These are phyloP conservation scores for Margarornis squamiger DNA, from an alignment of 2,797 vertebrate genomes.

Conservation along the genomic window DNA sequence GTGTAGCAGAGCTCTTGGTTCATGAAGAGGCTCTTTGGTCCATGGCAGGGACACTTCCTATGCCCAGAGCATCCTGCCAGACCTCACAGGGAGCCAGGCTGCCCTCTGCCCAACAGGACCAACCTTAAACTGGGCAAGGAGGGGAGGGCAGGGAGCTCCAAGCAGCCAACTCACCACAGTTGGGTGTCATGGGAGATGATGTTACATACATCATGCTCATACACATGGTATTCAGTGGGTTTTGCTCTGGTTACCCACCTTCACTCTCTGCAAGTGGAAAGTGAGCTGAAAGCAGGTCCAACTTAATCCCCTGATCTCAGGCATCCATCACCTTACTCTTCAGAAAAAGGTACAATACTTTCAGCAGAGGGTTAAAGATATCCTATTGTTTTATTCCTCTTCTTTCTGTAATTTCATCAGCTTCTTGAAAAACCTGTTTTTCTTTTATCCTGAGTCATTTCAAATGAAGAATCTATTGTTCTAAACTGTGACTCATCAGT, in stretches of 20 bases:
- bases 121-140: neutral
- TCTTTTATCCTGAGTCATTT: constrained; percentile 39
- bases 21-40: neutral
- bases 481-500: constrained; percentile 31
- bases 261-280: neutral
- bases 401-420: neutral
- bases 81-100: neutral
- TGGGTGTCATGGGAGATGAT: accelerated
- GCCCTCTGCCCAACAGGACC: neutral
- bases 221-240: accelerated
- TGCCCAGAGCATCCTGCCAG: neutral
- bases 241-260: neutral
- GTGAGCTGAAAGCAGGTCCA: neutral
- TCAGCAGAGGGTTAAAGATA: neutral
- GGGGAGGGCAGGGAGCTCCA: neutral
- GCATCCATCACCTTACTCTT: no score
- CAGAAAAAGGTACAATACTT: neutral
- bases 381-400: neutral
- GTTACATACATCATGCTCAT: accelerated
- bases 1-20: neutral
- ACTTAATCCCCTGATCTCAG: neutral
- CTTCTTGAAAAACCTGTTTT: constrained; percentile 42
- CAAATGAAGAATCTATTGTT: constrained; percentile 41
- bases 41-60: neutral
- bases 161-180: accelerated